Evolutionary conservation across 53 echinoderm and acorn worm species (phyloP), one percentile per base, ranked within the genome.

Genomic region (Paelopatides confundens): DNA sequence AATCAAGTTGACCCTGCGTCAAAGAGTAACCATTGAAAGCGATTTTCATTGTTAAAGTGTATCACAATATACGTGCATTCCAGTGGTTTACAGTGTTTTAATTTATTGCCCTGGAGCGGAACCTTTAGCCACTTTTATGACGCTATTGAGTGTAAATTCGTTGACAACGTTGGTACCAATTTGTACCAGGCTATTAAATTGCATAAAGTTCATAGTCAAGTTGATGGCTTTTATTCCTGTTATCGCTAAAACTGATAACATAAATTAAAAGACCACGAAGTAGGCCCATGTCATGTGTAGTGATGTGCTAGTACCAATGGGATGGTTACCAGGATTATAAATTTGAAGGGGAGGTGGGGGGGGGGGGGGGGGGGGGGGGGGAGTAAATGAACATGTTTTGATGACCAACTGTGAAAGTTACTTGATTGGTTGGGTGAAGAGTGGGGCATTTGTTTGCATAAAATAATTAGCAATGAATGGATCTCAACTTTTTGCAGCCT

Each of bases 21-120:
- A 43, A 12, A 43, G 3, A 12, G 9, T 43, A 12, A 43, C 12
- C 21, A 23, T 58, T 58, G 58, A 58, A 58, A 58, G 4, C 58
- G 24, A 58, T 58, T 58, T 58, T 23, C 21, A 58, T 5, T 74
- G 47, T 74, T 74, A 28, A 39, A 46, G 24, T 40, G 13, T 39
- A 26, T 74, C 74, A 74, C 74, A 74, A 74, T 74, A 40, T 21
- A 74, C 74, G 12, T 40, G 26, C 39, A 74, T 74, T 74, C 74
- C 47, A 26, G 38, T 35, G 28, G 27, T 74, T 37, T 46, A 23
- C 74, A n/a, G 23, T 74, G 27, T 29, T 40, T 74, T 74, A 46
- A 74, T 5, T 74, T 74, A 39, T 74, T 24, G 46, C 74, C 74
- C 40, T 74, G 40, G 74, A 74, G 74, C 74, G 74, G 74, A 74